Conservation (phyloP, 2,888 invertebrate species). For the Ormyrus nitidulus region DNA sequence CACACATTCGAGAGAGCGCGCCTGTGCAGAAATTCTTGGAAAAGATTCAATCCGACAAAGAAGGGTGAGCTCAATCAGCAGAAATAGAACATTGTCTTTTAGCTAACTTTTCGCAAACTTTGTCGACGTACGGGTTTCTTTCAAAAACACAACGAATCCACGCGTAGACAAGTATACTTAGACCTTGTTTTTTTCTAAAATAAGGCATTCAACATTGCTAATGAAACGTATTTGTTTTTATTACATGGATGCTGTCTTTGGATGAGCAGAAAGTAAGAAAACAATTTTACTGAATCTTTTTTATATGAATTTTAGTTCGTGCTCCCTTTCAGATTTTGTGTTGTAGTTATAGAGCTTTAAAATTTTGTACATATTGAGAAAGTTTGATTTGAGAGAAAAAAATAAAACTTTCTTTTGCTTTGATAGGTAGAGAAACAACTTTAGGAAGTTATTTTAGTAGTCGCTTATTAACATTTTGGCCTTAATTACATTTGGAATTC, state of each 20-base stretch:
- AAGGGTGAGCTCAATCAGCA: slow-evolving; percentile 84
- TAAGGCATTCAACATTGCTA: slow-evolving; percentile 34
- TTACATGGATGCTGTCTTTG: slow-evolving; percentile 63
- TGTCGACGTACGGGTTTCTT: slow-evolving; percentile 1
- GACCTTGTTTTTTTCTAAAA: neutral
- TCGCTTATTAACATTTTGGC: slow-evolving; percentile 25
- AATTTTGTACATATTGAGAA: neutral
- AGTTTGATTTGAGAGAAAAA: slow-evolving; percentile 7
- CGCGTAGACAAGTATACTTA: neutral
- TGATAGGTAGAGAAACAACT: neutral
- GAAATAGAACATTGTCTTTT: slow-evolving; percentile 30
- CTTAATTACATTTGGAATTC: slow-evolving; percentile 12
- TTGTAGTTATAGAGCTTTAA: slow-evolving; percentile 33
- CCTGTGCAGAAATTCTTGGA: slow-evolving; percentile 92
- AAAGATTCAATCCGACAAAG: slow-evolving; percentile 93
- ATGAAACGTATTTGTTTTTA: slow-evolving; percentile 50
- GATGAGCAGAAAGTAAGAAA: slow-evolving; percentile 69
- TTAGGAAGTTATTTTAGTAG: slow-evolving; percentile 43
- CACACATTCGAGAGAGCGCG: slow-evolving; percentile 84
- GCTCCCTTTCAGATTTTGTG: slow-evolving; percentile 34
- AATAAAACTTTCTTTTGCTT: slow-evolving; percentile 28
- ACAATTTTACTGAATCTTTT: slow-evolving; percentile 46
- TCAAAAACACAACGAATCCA: neutral
- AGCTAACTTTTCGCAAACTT: neutral
- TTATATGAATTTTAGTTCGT: slow-evolving; percentile 32